Evolutionary conservation across 92 coral and sea anemone genomes (phyloP).

Genomic region (Muricea muricata): DNA sequence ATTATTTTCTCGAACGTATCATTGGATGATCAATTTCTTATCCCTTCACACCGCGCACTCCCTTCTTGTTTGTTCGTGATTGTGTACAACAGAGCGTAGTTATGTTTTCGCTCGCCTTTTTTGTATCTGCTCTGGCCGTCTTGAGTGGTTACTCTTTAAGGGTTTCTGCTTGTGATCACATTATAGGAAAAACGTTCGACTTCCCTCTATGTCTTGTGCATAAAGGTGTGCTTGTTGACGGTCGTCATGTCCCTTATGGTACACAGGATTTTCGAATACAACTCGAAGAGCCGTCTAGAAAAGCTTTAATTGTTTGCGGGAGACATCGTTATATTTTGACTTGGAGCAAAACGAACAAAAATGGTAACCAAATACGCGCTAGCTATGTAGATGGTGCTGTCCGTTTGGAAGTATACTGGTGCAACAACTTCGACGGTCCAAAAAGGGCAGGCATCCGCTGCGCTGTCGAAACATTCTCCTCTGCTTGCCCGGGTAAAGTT

Average conservation of each 20-base stretch:
- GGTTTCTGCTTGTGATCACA: not conserved
- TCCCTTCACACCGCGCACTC: no score
- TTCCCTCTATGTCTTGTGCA: not conserved
- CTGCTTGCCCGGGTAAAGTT: not conserved
- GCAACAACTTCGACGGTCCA: not conserved
- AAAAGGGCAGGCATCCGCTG: not conserved
- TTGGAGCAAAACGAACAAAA: not conserved
- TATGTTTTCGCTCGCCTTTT: not conserved
- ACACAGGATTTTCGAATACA: conserved; percentile 49
- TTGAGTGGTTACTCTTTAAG: not conserved
- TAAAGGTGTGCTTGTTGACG: not conserved
- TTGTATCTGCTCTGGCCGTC: not conserved
- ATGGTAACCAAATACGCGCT: not conserved
- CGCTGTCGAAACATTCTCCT: not conserved
- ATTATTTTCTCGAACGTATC: no score
- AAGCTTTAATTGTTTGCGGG: not conserved
- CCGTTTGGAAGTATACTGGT: not conserved
- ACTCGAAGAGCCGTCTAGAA: conserved; percentile 32
- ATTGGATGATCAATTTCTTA: no score
- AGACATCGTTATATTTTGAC: no score
- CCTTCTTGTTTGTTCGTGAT: no score
- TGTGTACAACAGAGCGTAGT: no score
- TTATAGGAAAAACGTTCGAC: not conserved
- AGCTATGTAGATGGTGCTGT: not conserved
- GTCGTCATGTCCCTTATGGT: conserved; percentile 14